Base-by-base conservation (phyloP, 2,113 vertebrate genomes). In the Trochalopteron elliotii region DNA sequence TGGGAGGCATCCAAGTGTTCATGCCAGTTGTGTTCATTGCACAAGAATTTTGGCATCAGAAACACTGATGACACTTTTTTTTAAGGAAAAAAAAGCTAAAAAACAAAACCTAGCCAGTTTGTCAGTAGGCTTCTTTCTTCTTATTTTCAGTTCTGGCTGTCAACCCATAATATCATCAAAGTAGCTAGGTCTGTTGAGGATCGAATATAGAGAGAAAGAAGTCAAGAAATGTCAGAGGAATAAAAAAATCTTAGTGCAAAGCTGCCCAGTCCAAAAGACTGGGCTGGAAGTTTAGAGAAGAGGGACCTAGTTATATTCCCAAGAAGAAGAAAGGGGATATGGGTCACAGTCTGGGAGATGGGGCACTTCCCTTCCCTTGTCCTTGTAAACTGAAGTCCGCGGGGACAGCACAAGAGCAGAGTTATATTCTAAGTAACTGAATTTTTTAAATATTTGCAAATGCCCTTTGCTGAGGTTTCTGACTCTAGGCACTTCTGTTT, bases 11-110 rank as follows among this genome's bases (percentile, higher is more conserved):
- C 95, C 96, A 96, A 96, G 50, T 95, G 22, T 80, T 96, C 77
- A 74, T 96, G 97, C 90, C 90, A 96, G 91, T 97, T 96, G 96
- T 97, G 93, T 97, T 97, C 94, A 96, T 96, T 95, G 96, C 96
- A 96, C 96, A 89, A 93, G 50, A 75, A 96, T 96, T 94, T 97
- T 96, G 97, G 95, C 95, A 76, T 95, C 90, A 86, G 94, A 96
- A 80, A n/a, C 40, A 89, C 50, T 93, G 93, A 97, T 94, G 96
- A 95, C 95, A 97, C 80, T 59, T 94, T 37, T 88, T 30, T 80
- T 82, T 37, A 7, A 1, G 6, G 2, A 20, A 20, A 23, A 23
- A 20, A 20, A 19, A 11, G 24, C 37, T 47, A 15, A 65, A 33
- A 53, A 79, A 82, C 69, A 94, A 83, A 77, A 64, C 30, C 40